Evolutionary conservation across 2,888 invertebrate genomes (phyloP).

Genomic region (Lasioglossum vierecki): DNA sequence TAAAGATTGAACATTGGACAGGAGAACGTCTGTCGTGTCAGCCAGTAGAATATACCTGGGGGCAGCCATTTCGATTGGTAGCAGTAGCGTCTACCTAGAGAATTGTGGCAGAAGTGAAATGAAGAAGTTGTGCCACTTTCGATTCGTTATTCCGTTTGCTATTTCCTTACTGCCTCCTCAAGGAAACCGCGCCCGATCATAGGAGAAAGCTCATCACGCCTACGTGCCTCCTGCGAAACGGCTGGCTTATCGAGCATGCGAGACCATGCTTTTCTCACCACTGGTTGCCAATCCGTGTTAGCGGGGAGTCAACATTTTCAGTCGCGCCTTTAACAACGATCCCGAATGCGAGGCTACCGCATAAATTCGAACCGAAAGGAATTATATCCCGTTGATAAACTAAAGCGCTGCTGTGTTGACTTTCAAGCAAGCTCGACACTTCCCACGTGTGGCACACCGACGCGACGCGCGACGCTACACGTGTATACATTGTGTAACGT

Average conservation of each 20-base stretch:
- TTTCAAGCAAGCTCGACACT: not conserved
- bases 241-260: conserved; percentile 24
- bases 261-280: not conserved
- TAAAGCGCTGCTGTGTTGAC: not conserved
- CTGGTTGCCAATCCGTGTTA: not conserved
- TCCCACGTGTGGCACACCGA: not conserved
- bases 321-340: not conserved
- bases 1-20: too few species aligned
- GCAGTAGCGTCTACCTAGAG: too few species aligned
- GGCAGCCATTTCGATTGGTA: too few species aligned
- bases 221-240: conserved; percentile 20
- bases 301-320: not conserved
- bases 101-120: not conserved
- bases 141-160: not conserved
- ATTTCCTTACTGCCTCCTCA: conserved; percentile 2
- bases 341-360: not conserved
- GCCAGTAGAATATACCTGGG: too few species aligned
- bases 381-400: not conserved
- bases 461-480: not conserved
- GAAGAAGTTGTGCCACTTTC: not conserved
- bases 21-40: too few species aligned
- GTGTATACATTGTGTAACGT: not conserved
- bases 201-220: conserved; percentile 63
- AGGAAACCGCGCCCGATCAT: conserved; percentile 53
- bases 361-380: not conserved